phyloP scores from a whole-genome alignment of 2,888 invertebrate species.

The Nomada goodeniana region DNA sequence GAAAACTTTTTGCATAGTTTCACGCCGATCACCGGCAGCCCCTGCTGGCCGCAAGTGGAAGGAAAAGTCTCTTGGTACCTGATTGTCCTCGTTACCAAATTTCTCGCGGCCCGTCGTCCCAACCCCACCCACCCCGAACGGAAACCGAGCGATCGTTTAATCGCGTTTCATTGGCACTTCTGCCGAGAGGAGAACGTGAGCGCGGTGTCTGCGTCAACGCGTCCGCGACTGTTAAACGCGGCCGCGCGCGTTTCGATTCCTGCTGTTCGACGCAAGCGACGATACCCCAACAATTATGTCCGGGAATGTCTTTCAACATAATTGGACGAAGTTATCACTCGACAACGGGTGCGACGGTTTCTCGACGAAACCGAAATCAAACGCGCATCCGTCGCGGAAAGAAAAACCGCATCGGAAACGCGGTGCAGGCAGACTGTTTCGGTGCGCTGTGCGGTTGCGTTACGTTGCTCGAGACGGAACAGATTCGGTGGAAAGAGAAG shows the following conservation, averaged over 20 bases:
- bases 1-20: conserved; percentile 65
- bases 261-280: too few species aligned
- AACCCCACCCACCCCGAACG: too few species aligned
- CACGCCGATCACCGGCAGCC: conserved; percentile 12
- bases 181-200: too few species aligned
- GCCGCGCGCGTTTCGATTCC: not conserved
- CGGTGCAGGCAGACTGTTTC: not conserved
- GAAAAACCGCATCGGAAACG: not conserved
- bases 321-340: not conserved
- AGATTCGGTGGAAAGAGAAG: not conserved
- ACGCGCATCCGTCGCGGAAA: conserved; percentile 28
- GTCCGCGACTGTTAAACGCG: not conserved
- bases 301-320: not conserved
- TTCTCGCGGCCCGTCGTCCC: conserved; percentile 11
- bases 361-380: not conserved
- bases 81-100: conserved; percentile 60
- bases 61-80: conserved; percentile 52
- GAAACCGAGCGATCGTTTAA: conserved; percentile 4
- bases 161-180: not conserved
- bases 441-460: not conserved
- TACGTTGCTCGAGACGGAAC: not conserved
- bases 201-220: not conserved
- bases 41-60: conserved; percentile 40
- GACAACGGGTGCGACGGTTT: not conserved
- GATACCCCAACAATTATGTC: not conserved